Evolutionary conservation across 2,888 invertebrate species (phyloP).

Genomic region (Tricholauxania praeusta): DNA sequence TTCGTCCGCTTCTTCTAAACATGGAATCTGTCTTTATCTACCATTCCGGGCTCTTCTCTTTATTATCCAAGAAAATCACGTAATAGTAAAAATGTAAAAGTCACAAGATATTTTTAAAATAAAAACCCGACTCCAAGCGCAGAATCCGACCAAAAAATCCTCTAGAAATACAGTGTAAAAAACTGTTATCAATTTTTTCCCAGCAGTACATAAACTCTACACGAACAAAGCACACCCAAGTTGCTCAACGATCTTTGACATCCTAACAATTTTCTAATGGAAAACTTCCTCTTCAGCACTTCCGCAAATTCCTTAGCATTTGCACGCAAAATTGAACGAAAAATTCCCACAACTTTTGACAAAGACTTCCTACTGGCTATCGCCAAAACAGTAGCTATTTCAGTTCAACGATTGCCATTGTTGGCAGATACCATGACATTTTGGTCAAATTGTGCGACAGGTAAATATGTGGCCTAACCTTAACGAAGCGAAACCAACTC

Average conservation of each 20-base stretch:
- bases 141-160: too few relatives aligned
- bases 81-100: too few relatives aligned
- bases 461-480: constrained; percentile 1
- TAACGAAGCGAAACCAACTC: constrained; percentile 12
- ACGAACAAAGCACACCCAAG: constrained; percentile 23
- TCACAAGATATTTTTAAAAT: too few relatives aligned
- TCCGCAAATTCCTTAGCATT: constrained; percentile 5
- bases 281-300: not conserved
- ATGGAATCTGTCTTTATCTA: too few relatives aligned
- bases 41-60: too few relatives aligned
- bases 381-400: constrained; percentile 21
- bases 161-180: too few relatives aligned
- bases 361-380: constrained; percentile 15
- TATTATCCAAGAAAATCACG: too few relatives aligned
- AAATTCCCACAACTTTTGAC: not conserved
- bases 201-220: too few relatives aligned
- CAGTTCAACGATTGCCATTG: not conserved
- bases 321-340: constrained; percentile 8
- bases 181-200: too few relatives aligned
- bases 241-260: not conserved
- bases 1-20: too few relatives aligned
- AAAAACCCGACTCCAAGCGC: too few relatives aligned
- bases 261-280: constrained; percentile 11
- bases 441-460: constrained; percentile 10
- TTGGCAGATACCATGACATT: not conserved